Conservation (phyloP, 2,113 vertebrate species). For the Microcebus jonahi region DNA sequence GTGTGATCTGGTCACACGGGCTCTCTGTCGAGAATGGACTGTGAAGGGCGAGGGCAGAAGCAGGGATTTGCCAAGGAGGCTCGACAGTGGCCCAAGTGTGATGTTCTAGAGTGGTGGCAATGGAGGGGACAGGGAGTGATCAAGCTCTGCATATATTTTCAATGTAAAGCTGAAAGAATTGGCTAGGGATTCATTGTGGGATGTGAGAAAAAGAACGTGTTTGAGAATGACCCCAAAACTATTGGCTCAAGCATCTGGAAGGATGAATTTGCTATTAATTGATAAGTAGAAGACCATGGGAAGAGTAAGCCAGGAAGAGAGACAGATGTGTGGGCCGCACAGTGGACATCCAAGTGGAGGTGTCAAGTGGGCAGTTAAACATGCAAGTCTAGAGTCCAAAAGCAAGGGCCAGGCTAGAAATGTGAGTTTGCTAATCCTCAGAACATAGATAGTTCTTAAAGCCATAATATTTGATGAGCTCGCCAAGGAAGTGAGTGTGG, state of each 20-base stretch:
- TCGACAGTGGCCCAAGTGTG: not conserved
- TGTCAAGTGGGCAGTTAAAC: not conserved
- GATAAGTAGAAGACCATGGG: not conserved
- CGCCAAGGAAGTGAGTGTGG: not conserved
- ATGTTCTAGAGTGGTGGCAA: not conserved
- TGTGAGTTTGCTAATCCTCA: not conserved
- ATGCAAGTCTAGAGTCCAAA: not conserved
- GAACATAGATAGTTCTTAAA: not conserved
- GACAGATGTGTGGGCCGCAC: fast-evolving
- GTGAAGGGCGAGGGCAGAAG: not conserved
- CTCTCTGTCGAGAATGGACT: not conserved
- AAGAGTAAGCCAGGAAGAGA: not conserved
- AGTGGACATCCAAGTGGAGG: not conserved
- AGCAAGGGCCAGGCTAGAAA: not conserved
- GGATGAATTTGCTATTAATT: not conserved
- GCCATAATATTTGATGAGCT: not conserved
- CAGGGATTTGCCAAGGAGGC: not conserved
- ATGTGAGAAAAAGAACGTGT: not conserved
- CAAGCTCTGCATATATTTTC: not conserved
- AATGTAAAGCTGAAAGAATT: not conserved
- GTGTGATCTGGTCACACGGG: no score
- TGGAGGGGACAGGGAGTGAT: not conserved
- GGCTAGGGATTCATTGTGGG: not conserved
- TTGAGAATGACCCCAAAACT: not conserved
- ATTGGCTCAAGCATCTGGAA: not conserved